Conservation (phyloP, 2,888 invertebrate species). For the Lycia hirtaria region DNA sequence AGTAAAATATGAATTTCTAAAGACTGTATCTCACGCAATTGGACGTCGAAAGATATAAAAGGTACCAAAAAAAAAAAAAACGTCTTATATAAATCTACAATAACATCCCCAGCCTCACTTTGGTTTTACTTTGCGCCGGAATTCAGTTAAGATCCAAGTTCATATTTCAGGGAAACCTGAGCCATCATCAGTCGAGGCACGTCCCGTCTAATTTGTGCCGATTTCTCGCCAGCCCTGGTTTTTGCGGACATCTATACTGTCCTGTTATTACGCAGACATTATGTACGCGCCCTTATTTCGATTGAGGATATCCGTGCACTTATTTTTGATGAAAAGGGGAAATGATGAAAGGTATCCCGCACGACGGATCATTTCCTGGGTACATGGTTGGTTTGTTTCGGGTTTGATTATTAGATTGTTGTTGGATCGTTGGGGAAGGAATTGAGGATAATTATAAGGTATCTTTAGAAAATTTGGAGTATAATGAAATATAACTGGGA, state of each 20-base stretch:
- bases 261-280: conserved; percentile 20
- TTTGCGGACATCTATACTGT: conserved; percentile 38
- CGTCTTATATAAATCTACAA: too few relatives aligned
- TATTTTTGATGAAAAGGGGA: conserved; percentile 40
- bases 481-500: neutral
- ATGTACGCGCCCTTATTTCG: conserved; percentile 27
- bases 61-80: too few relatives aligned
- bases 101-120: neutral
- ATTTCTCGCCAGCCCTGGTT: conserved; percentile 44
- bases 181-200: conserved; percentile 54
- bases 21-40: too few relatives aligned
- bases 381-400: conserved; percentile 8
- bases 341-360: conserved; percentile 32
- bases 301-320: conserved; percentile 31
- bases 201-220: conserved; percentile 57
- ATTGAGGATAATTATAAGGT: conserved; percentile 3
- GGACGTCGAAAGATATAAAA: too few relatives aligned
- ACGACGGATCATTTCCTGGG: conserved; percentile 29
- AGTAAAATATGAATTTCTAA: too few relatives aligned
- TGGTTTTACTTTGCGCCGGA: conserved; percentile 30
- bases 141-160: conserved; percentile 44
- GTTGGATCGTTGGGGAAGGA: neutral
- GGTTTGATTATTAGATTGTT: conserved; percentile 9
- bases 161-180: conserved; percentile 53
- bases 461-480: neutral